Evolutionary conservation across 2,888 invertebrate species (phyloP).

Genomic region (Dermolepida albohirtum): DNA sequence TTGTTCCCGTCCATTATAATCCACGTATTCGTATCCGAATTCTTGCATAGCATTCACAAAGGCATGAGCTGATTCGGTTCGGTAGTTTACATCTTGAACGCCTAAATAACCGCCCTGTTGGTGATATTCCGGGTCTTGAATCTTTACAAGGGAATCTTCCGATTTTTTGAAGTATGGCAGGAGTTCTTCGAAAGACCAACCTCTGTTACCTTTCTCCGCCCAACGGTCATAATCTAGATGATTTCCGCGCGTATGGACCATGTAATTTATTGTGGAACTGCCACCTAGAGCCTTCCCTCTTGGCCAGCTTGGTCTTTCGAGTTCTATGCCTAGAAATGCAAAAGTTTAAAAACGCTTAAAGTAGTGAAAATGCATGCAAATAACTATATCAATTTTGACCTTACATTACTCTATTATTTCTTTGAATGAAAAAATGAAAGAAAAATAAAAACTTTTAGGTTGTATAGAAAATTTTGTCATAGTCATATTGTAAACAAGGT

Average conservation of each 20-base stretch:
- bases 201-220: conserved; percentile 68
- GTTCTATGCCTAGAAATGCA: conserved; percentile 58
- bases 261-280: conserved; percentile 60
- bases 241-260: conserved; percentile 73
- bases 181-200: conserved; percentile 68
- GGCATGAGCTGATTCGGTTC: conserved; percentile 66
- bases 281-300: conserved; percentile 72
- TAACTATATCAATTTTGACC: too few species aligned
- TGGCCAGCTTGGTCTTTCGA: conserved; percentile 64
- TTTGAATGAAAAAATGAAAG: too few species aligned
- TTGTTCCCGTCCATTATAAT: conserved; percentile 75
- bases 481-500: too few species aligned
- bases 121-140: conserved; percentile 59
- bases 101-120: conserved; percentile 63
- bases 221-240: conserved; percentile 79
- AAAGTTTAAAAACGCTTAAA: too few species aligned
- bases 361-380: too few species aligned
- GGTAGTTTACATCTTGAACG: conserved; percentile 61
- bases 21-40: conserved; percentile 73
- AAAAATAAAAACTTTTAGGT: too few species aligned
- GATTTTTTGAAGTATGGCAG: conserved; percentile 64
- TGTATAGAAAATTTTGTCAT: too few species aligned
- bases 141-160: conserved; percentile 61
- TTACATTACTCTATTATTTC: too few species aligned
- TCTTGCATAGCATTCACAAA: conserved; percentile 74